Evolutionary conservation across 1,140 invertebrate species (phyloP).

Genomic region (Drosophila gunungcola): DNA sequence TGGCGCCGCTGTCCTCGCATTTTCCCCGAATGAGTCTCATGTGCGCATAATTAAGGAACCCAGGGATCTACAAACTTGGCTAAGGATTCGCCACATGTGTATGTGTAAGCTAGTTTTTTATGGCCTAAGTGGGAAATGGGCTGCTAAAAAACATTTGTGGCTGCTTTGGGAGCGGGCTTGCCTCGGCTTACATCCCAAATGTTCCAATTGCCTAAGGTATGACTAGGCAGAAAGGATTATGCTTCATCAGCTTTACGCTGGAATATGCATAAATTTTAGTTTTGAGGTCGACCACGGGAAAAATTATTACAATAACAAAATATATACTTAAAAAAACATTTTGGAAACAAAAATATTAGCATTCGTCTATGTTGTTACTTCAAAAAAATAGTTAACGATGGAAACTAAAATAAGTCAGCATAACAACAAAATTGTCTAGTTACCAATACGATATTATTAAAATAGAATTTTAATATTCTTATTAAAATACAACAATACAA

Average conservation of each 20-base stretch:
- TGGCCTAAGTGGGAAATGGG: constrained; percentile 27
- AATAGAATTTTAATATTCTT: too few species aligned
- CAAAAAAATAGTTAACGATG: too few species aligned
- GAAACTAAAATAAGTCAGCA: too few species aligned
- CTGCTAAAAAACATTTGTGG: constrained; percentile 10
- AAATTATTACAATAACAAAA: background rate
- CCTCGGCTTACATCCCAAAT: constrained; percentile 3
- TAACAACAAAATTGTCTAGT: too few species aligned
- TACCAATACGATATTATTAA: too few species aligned
- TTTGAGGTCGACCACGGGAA: background rate
- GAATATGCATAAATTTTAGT: background rate
- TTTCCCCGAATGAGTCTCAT: constrained; percentile 36
- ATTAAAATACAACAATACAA: too few species aligned
- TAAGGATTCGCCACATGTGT: constrained; percentile 19
- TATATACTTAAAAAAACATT: too few species aligned
- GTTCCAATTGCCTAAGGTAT: constrained; percentile 8
- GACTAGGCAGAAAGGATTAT: constrained; percentile 9
- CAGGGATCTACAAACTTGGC: constrained; percentile 16
- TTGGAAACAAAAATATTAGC: too few species aligned
- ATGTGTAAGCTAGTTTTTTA: constrained; percentile 20
- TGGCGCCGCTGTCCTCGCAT: constrained; percentile 13
- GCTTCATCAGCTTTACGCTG: constrained; percentile 15
- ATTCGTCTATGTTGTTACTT: too few species aligned
- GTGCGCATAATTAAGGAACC: constrained; percentile 58
- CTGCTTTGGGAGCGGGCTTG: constrained; percentile 8